A percentile compares a stretch with the other conserved stretches of the same genome.
Evolutionary conservation across 2,797 vertebrate genomes (phyloP).

Genomic region (Hypotaenidia philippensis): DNA sequence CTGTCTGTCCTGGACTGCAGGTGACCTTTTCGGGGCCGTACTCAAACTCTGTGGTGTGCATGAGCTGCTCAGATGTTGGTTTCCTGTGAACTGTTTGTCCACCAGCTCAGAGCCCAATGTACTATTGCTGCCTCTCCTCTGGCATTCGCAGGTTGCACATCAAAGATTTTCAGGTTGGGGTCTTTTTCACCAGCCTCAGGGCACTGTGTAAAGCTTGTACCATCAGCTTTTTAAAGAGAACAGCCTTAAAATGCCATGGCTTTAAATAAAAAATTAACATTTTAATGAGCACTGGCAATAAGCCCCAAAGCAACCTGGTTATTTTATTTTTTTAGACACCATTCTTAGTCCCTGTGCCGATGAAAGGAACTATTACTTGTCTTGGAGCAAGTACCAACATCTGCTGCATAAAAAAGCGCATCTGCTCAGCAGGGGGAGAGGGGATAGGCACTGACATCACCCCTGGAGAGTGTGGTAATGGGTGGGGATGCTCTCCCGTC

Average conservation of each 20-base stretch:
- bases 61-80: neutral
- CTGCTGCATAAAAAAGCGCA: neutral
- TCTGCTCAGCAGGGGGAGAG: neutral
- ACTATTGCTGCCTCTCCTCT: neutral
- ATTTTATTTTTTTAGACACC: neutral
- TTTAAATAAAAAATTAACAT: neutral
- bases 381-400: neutral
- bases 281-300: neutral
- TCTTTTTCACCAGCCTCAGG: neutral
- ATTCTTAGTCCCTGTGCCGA: neutral
- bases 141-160: neutral
- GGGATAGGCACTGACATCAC: neutral
- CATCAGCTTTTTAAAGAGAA: neutral
- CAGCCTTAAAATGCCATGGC: neutral
- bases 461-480: neutral
- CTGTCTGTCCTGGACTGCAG: neutral
- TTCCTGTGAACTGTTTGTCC: neutral
- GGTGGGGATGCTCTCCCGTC: neutral
- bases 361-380: neutral
- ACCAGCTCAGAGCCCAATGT: neutral
- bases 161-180: neutral
- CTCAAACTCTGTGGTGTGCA: neutral
- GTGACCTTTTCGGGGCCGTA: neutral
- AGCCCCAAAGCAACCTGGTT: neutral
- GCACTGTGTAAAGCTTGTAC: neutral